Conservation (phyloP, 1,140 invertebrate species). For the Ceratoteleas bidentatus region DNA sequence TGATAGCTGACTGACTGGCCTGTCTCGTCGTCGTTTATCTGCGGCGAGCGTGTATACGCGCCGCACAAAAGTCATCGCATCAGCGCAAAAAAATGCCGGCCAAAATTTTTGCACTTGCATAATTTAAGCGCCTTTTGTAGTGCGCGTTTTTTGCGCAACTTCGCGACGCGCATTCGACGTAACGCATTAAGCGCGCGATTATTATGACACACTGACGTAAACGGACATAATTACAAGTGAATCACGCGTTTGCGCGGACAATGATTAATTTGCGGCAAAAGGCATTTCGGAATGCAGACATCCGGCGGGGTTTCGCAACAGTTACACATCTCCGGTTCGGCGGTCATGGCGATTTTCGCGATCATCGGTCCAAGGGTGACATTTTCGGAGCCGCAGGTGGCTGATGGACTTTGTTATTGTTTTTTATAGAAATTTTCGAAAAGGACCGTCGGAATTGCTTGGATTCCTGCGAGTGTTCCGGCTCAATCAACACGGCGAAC, state of each 20-base stretch:
- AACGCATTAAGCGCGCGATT: neutral
- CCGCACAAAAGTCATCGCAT: slow-evolving; percentile 26
- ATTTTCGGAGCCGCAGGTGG: no score
- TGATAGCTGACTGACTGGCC: slow-evolving; percentile 43
- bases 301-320: neutral
- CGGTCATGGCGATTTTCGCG: neutral
- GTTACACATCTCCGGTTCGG: neutral
- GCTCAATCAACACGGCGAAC: neutral
- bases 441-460: no score
- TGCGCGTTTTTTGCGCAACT: slow-evolving; percentile 8
- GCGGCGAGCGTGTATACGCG: slow-evolving; percentile 15
- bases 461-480: no score
- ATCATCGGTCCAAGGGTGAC: no score
- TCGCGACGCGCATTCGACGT: slow-evolving; percentile 6
- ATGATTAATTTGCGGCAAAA: slow-evolving; percentile 26
- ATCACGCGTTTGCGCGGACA: slow-evolving; percentile 28
- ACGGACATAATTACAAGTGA: slow-evolving; percentile 23
- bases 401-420: no score
- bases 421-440: no score
- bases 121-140: slow-evolving; percentile 23
- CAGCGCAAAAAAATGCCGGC: slow-evolving; percentile 28
- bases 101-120: slow-evolving; percentile 46
- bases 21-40: slow-evolving; percentile 49
- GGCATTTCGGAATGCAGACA: slow-evolving; percentile 10
- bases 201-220: slow-evolving; percentile 19